Percentiles rank a stretch among this genome's conserved stretches.
These are phyloP conservation scores for Acropternis orthonyx DNA, from an alignment of 2,797 vertebrate genomes.

Conservation along the genomic window DNA sequence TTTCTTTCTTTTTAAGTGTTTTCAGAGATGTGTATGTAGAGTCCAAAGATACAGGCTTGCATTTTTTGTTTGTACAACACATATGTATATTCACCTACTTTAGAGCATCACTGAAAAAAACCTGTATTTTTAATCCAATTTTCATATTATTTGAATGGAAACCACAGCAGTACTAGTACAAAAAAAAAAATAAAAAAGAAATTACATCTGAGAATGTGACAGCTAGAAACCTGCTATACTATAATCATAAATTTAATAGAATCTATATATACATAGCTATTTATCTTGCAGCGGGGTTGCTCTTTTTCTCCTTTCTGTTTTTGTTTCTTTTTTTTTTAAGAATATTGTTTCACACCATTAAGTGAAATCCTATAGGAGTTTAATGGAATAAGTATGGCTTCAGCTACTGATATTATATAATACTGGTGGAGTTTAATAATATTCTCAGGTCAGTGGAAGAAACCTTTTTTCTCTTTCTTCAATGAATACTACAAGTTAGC, in stretches of 20 bases:
- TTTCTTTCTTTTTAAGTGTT: not conserved
- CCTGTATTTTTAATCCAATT: not conserved
- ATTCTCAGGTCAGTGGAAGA: slow-evolving; percentile 4
- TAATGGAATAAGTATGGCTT: slow-evolving; percentile 11
- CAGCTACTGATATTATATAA: slow-evolving; percentile 2
- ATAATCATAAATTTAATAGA: slow-evolving; percentile 34
- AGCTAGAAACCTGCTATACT: not conserved
- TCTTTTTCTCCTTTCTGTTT: not conserved
- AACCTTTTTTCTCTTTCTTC: not conserved
- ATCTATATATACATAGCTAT: not conserved
- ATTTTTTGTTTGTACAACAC: not conserved
- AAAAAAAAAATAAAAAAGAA: not conserved
- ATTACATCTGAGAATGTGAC: not conserved
- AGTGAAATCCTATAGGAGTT: slow-evolving; percentile 21
- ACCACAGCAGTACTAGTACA: not conserved
- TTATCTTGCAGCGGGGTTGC: not conserved
- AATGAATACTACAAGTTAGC: slow-evolving; percentile 6
- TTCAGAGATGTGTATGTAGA: not conserved
- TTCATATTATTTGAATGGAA: not conserved
- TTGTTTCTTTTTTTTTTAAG: not conserved
- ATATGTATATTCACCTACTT: not conserved
- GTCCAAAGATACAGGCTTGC: not conserved
- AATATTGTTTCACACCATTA: not conserved
- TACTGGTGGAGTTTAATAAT: not conserved
- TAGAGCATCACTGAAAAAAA: not conserved